These are phyloP conservation scores for Lithophane leautieri DNA, from an alignment of 2,888 invertebrate genomes.

Conservation along the genomic window DNA sequence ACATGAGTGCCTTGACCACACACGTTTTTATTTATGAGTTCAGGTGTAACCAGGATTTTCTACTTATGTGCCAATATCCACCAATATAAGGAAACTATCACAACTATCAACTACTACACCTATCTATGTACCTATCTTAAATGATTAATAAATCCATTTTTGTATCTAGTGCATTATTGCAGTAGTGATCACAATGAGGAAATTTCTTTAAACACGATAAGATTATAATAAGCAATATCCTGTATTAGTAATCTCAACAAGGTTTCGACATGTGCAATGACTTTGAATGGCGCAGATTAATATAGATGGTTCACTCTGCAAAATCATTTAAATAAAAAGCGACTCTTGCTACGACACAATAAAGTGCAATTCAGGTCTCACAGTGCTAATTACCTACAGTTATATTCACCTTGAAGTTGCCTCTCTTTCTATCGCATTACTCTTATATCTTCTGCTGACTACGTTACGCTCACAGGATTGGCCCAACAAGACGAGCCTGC, in stretches of 20 bases:
- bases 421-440: no score
- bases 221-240: background rate
- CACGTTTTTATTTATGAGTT: background rate
- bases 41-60: background rate
- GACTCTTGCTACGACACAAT: no score
- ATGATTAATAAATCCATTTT: background rate
- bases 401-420: no score
- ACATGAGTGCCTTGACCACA: no score
- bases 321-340: no score
- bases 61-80: background rate
- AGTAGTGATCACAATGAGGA: background rate
- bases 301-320: no score
- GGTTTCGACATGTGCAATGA: background rate
- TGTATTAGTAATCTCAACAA: conserved; percentile 11
- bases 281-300: no score
- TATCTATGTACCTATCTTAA: background rate
- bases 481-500: no score
- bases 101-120: background rate
- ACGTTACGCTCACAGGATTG: no score
- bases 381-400: no score
- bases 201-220: conserved; percentile 1
- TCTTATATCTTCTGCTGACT: no score
- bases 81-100: background rate
- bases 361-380: no score
- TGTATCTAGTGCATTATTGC: conserved; percentile 31